A percentile compares a stretch with the other conserved stretches of the same genome.
Evolutionary conservation across 2,113 vertebrate genomes (phyloP).

Genomic region (Rhizomys pruinosus): DNA sequence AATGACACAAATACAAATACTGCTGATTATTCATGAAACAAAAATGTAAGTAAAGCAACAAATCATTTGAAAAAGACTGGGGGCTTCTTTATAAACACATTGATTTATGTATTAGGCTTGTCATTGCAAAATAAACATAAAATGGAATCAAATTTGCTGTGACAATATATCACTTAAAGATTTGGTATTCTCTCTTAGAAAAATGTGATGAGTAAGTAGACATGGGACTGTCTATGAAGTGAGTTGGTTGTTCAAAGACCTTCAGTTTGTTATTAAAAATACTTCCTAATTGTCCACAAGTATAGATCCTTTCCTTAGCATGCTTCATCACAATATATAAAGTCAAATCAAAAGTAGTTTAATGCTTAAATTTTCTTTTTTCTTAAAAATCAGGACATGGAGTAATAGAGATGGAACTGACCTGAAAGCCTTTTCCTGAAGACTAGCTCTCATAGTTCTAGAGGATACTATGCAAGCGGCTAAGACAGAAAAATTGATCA

Average conservation of each 20-base stretch:
- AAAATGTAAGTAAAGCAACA: slow-evolving; percentile 82
- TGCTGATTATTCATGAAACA: slow-evolving; percentile 85
- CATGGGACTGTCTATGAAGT: slow-evolving; percentile 23
- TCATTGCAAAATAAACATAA: slow-evolving; percentile 76
- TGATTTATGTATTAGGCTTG: slow-evolving; percentile 78
- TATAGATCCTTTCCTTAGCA: slow-evolving; percentile 56
- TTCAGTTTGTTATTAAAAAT: slow-evolving; percentile 22
- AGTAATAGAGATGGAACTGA: too few relatives aligned
- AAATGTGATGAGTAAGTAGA: slow-evolving; percentile 65
- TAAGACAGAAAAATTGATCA: too few relatives aligned
- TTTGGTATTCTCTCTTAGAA: slow-evolving; percentile 63
- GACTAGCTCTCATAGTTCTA: too few relatives aligned
- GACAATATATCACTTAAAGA: slow-evolving; percentile 66
- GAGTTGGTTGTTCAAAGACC: slow-evolving; percentile 6
- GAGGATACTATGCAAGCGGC: too few relatives aligned
- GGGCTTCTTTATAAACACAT: slow-evolving; percentile 69
- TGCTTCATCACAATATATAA: background rate
- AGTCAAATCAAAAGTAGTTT: slow-evolving; percentile 30
- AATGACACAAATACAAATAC: slow-evolving; percentile 86
- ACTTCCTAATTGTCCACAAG: slow-evolving; percentile 58
- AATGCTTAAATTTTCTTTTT: too few relatives aligned
- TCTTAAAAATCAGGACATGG: too few relatives aligned
- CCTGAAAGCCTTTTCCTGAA: too few relatives aligned
- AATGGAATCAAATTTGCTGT: slow-evolving; percentile 73
- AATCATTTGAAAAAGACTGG: slow-evolving; percentile 78